Base-by-base conservation (phyloP, 2,888 invertebrate genomes). In the Busseola fusca region DNA sequence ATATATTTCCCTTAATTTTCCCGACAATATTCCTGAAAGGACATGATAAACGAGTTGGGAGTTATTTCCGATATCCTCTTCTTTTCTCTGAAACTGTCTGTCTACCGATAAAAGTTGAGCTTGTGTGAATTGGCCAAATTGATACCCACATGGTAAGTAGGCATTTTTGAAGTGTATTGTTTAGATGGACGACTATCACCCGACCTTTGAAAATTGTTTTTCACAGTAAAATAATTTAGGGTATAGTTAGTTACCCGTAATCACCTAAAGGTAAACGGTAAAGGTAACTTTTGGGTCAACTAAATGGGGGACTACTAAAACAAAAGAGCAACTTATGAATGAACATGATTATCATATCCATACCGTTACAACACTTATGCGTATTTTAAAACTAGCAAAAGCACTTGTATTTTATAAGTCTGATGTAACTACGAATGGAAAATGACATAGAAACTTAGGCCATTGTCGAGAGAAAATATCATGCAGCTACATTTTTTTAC, bases 1-100 rank as follows among this genome's bases (percentile, higher is more conserved):
- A 69, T 64, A 71, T 59, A 79, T 73, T 69, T 62, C 37, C 66
- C 67, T 74, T 70, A 67, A 78, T 72, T 78, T 76, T 63, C 64
- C 63, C 73, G 42, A 74, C 64, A 82, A 69, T 68, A 64, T 67
- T 64, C 67, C 42, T 68, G 64, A 64, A 71, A 68, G 66, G 58
- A 69, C 30, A 52, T 81, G 79, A 83, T 65, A 72, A 74, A 80
- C 74, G 62, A 65, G 59, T 52, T 72, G 59, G 45, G 45, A 63
- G 58, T 54, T 72, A 68, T 84, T 80, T 74, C 76, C 65, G 57
- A 69, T 72, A 65, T 57, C 14, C 64, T 27, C 48, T 37, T 45
- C 34, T 50, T 70, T 57, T 60, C 34, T 7, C 34, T 9, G 14
- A 40, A 66, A 59, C 5, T 45, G 25, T 6, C 48, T 64, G n/a